These are phyloP conservation scores for Timema cristinae DNA, from an alignment of 2,888 invertebrate genomes.

Conservation along the genomic window DNA sequence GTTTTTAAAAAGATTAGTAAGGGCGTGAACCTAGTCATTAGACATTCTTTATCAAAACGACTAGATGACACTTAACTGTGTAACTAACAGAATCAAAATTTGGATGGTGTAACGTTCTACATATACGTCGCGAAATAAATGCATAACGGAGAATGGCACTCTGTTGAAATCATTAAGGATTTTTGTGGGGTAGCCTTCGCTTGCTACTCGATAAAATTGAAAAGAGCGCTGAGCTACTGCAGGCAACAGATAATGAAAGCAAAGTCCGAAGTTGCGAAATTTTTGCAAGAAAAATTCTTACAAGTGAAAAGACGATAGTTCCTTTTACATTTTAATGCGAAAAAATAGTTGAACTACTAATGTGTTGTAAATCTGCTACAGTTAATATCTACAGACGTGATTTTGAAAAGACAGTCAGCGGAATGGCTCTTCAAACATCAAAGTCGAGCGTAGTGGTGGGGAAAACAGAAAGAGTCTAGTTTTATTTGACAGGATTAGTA, in stretches of 20 bases:
- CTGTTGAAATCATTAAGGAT: neutral
- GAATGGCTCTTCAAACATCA: neutral
- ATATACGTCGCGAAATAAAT: neutral
- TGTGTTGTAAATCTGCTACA: neutral
- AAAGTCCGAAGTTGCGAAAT: neutral
- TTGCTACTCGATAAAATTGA: neutral
- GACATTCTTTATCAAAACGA: neutral
- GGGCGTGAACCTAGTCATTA: neutral
- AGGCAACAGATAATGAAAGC: neutral
- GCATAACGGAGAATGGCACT: neutral
- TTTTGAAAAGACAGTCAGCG: neutral
- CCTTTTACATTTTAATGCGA: conserved; percentile 8
- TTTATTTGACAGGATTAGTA: neutral
- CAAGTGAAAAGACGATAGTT: neutral
- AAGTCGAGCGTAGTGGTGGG: neutral
- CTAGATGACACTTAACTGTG: neutral
- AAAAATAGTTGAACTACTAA: neutral
- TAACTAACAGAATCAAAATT: neutral
- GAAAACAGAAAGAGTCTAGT: neutral
- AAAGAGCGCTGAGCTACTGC: neutral
- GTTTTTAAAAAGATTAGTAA: neutral
- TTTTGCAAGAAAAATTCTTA: conserved; percentile 1
- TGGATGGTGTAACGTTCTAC: neutral
- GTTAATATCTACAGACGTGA: neutral
- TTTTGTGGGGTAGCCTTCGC: neutral